Evolutionary conservation across 2,113 vertebrate genomes (phyloP).

Genomic region (Apteryx owenii): DNA sequence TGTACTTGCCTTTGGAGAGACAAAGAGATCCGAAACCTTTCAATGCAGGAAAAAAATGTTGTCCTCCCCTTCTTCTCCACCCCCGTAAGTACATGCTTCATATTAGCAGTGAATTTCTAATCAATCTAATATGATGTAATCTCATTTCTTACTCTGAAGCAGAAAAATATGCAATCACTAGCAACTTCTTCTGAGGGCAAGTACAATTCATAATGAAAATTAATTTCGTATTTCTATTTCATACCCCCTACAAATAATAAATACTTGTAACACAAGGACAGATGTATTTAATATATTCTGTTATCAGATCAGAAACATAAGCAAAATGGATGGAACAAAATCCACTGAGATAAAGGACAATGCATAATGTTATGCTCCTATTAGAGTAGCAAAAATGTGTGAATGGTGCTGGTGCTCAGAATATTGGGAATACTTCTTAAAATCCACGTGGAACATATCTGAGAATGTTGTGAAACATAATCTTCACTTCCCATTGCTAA

Average conservation of each 20-base stretch:
- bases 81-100: constrained; percentile 11
- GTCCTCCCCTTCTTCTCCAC: not conserved
- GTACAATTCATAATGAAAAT: constrained; percentile 58
- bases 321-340: constrained; percentile 35
- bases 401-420: not conserved
- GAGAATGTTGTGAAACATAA: constrained; percentile 1
- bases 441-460: not conserved
- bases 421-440: not conserved
- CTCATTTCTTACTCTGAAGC: constrained; percentile 48
- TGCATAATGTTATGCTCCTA: not conserved
- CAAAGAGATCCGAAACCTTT: constrained; percentile 13
- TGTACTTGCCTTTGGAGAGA: constrained; percentile 41
- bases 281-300: constrained; percentile 53
- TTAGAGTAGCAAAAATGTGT: constrained; percentile 27
- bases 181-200: constrained; percentile 54
- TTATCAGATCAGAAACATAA: constrained; percentile 42
- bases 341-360: not conserved
- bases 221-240: constrained; percentile 58
- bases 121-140: constrained; percentile 57
- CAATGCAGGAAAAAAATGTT: constrained; percentile 22
- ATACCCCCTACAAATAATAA: constrained; percentile 57
- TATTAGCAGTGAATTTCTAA: constrained; percentile 65
- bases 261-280: constrained; percentile 60
- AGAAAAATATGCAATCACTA: constrained; percentile 52
- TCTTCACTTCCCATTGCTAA: not conserved